These are phyloP conservation scores for Silurus glanis DNA, from an alignment of 2,113 vertebrate species.

Conservation along the genomic window DNA sequence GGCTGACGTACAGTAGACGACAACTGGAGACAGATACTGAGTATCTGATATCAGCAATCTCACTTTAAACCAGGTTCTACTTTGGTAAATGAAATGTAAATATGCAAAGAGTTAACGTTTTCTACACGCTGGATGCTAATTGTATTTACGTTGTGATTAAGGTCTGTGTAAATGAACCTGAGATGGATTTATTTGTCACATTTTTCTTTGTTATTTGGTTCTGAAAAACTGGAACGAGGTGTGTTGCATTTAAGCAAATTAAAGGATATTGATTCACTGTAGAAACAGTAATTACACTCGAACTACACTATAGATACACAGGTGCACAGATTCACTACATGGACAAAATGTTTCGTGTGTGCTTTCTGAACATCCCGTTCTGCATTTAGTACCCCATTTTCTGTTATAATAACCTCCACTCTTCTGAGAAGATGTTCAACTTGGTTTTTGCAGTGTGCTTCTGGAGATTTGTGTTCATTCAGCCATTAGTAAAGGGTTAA, in stretches of 20 bases:
- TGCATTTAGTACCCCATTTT: no score
- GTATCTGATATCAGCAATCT: background rate
- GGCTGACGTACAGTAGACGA: background rate
- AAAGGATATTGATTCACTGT: background rate
- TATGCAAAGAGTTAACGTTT: background rate
- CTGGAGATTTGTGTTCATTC: no score
- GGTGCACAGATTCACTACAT: background rate
- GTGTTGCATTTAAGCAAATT: background rate
- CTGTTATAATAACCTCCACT: no score
- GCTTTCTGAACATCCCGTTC: no score
- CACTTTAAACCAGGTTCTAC: background rate
- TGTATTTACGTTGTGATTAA: background rate
- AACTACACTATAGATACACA: background rate
- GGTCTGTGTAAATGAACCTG: background rate
- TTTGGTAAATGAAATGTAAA: background rate
- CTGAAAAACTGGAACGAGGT: no score
- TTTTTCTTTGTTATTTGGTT: background rate
- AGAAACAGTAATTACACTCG: background rate
- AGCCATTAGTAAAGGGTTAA: no score
- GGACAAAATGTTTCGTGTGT: no score
- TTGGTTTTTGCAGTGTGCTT: no score
- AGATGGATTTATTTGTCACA: background rate
- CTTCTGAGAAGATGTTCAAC: no score
- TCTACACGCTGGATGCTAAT: background rate
- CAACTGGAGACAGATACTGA: background rate